These are phyloP conservation scores for Scortum barcoo DNA, from an alignment of 2,113 vertebrate genomes.

Conservation along the genomic window DNA sequence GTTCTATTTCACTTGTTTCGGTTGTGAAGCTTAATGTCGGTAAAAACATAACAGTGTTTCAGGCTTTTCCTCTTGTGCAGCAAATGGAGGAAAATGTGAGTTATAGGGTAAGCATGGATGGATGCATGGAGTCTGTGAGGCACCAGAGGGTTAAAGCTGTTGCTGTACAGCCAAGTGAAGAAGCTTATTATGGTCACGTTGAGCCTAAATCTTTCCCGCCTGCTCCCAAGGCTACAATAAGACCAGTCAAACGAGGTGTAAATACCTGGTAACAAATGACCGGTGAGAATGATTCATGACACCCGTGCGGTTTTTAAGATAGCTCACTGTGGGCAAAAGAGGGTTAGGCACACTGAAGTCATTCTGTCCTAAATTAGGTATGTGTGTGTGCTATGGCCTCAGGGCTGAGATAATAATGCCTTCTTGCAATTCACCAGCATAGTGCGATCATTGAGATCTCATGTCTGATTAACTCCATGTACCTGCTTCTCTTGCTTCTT, in stretches of 20 bases:
- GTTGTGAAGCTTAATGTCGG: background rate
- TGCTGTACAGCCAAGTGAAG: slow-evolving; percentile 20
- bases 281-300: slow-evolving; percentile 9
- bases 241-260: slow-evolving; percentile 13
- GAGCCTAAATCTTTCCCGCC: slow-evolving; percentile 30
- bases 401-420: background rate
- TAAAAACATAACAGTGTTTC: background rate
- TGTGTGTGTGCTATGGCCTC: background rate
- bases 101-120: background rate
- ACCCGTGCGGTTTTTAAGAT: background rate
- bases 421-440: background rate
- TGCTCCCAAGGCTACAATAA: background rate
- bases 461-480: slow-evolving; percentile 9
- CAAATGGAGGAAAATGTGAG: background rate
- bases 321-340: background rate
- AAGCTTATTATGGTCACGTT: slow-evolving; percentile 33
- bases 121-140: slow-evolving; percentile 3
- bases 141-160: slow-evolving; percentile 21
- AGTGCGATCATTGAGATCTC: background rate
- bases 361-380: background rate
- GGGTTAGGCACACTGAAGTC: background rate
- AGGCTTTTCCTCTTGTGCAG: background rate
- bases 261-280: slow-evolving; percentile 24
- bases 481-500: slow-evolving; percentile 3
- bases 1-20: background rate